Percentiles rank a stretch among this genome's conserved stretches.
Evolutionary conservation across 2,797 vertebrate genomes (phyloP).

Genomic region (Sebastes goodei): DNA sequence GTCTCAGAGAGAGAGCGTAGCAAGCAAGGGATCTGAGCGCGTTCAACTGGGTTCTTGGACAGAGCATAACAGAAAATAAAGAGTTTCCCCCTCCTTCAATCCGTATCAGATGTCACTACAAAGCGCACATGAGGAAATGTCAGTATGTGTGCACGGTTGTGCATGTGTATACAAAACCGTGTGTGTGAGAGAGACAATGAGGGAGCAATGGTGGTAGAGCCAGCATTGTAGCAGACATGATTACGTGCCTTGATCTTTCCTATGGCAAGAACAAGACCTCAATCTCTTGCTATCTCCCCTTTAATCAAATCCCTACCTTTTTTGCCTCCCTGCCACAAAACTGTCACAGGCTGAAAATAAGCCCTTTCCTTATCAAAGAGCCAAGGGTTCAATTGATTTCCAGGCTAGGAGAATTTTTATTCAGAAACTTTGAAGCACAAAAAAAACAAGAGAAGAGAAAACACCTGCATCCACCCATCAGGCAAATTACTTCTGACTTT

Average conservation of each 20-base stretch:
- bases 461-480: conserved; percentile 94
- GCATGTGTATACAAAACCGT: not conserved
- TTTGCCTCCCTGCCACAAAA: conserved; percentile 88
- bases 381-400: conserved; percentile 95
- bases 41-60: conserved; percentile 37
- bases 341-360: conserved; percentile 98
- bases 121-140: conserved; percentile 50
- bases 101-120: conserved; percentile 51
- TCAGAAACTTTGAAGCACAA: conserved; percentile 81
- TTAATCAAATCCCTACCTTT: conserved; percentile 98
- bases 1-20: not conserved
- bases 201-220: conserved; percentile 76
- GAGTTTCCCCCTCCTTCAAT: conserved; percentile 14
- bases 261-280: conserved; percentile 98
- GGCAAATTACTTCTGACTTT: conserved; percentile 99
- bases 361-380: conserved; percentile 89
- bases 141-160: conserved; percentile 2
- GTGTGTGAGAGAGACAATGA: conserved; percentile 35
- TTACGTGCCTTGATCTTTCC: conserved; percentile 95
- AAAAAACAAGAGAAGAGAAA: conserved; percentile 72
- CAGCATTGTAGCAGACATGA: conserved; percentile 87
- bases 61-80: conserved; percentile 26
- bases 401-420: conserved; percentile 83
- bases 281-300: conserved; percentile 97
- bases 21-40: conserved; percentile 18